phyloP scores from a whole-genome alignment of 2,888 invertebrate species.

The Lydus trimaculatus region DNA sequence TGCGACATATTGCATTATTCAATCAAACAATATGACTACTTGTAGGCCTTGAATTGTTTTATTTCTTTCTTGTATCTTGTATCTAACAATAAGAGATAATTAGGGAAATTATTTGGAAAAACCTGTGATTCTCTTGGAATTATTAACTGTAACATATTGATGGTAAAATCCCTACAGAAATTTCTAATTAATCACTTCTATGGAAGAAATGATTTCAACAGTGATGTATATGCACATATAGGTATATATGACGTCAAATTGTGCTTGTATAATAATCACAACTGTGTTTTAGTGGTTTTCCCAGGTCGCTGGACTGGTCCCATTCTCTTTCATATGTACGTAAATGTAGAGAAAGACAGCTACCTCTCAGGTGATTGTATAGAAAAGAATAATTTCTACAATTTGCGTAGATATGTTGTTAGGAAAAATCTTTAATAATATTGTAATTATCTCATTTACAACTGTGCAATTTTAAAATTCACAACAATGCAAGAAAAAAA shows the following conservation, averaged over 20 bases:
- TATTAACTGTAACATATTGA: not conserved
- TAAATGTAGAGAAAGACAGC: not conserved
- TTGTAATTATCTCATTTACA: no score
- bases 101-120: not conserved
- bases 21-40: not conserved
- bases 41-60: not conserved
- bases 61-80: no score
- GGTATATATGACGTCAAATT: not conserved
- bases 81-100: not conserved
- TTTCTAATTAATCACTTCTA: not conserved
- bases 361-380: not conserved
- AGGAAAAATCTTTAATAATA: no score
- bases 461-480: no score
- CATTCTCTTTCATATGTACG: not conserved
- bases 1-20: not conserved
- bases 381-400: not conserved
- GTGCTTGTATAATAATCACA: no score
- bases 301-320: conserved; percentile 24
- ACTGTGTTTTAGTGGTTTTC: conserved; percentile 19
- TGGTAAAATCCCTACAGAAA: not conserved
- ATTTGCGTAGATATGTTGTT: not conserved
- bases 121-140: not conserved
- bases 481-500: no score
- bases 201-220: not conserved
- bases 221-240: no score